Evolutionary conservation across 2,797 vertebrate species (phyloP).

Genomic region (Siniperca undulata): DNA sequence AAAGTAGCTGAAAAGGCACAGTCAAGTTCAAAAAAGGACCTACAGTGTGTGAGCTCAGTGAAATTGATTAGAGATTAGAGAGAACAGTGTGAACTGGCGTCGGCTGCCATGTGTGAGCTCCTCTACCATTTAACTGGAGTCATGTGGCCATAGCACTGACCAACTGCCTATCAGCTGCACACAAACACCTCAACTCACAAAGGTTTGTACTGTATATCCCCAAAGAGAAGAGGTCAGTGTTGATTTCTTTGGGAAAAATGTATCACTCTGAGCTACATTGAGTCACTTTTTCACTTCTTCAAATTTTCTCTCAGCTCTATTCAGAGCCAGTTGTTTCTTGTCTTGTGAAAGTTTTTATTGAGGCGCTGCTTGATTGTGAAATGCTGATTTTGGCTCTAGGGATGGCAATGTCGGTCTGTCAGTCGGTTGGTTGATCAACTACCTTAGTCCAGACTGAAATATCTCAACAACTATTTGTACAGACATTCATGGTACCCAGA

Average conservation of each 20-base stretch:
- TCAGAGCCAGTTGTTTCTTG: background rate
- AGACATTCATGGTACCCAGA: background rate
- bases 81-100: conserved; percentile 28
- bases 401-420: background rate
- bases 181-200: conserved; percentile 5
- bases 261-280: too few species aligned
- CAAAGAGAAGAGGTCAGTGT: background rate
- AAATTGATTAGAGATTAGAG: conserved; percentile 34
- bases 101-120: conserved; percentile 32
- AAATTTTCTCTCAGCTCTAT: background rate
- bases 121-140: conserved; percentile 18
- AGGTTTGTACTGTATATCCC: background rate
- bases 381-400: background rate
- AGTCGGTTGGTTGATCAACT: background rate
- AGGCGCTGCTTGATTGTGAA: background rate
- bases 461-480: background rate
- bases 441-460: background rate
- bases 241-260: background rate
- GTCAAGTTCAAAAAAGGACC: background rate
- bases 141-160: conserved; percentile 30
- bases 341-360: background rate
- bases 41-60: conserved; percentile 5
- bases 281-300: background rate
- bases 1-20: background rate
- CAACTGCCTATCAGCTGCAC: conserved; percentile 3